Base-by-base conservation (phyloP, 2,888 invertebrate species). In the Agriotes lineatus region DNA sequence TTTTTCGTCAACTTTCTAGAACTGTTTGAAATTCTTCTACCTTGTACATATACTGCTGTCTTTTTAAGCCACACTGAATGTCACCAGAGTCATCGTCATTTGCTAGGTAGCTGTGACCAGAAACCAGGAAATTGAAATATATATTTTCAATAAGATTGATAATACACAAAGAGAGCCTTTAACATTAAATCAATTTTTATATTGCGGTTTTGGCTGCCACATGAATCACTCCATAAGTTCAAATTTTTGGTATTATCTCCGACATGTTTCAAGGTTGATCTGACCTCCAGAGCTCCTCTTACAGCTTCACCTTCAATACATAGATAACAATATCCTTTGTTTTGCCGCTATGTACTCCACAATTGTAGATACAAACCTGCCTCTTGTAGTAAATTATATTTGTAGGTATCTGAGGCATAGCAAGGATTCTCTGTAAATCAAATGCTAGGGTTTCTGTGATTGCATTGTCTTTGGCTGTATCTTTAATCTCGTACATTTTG, bases 321-420 rank as follows among this genome's bases (percentile, higher is more conserved):
- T 2, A 67, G 22, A 50, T 37, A 56, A 16, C 61, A 54, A 25
- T 25, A 60, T 60, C 14, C 35, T 65, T 16, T 54, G 12, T 18
- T 39, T 72, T 72, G 4, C 67, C 70, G 14, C 61, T 44, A 50
- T 76, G 73, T 25, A 79, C 67, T 5, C 75, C 75, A n/a, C 35
- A 60, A 59, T 77, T 79, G 48, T 77, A 78, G 4, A 76, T 25
- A 70, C 76, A 76, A 18, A 79, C 60, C 56, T 76, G 77, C 19
- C 78, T 48, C 62, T 78, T 78, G 52, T 78, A 77, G 61, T 68
- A 77, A 10, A 76, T 59, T 20, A 76, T 66, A 59, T 70, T 74
- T 25, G 73, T 75, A 7, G 76, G 72, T 19, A 78, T 75, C 9
- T 67, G 19, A 25, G 77, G 75, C 19, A 77, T 54, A 30, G 73